A percentile compares a stretch with the other conserved stretches of the same genome.
phyloP scores from a whole-genome alignment of 2,113 vertebrate species.

The Pedionomus torquatus region DNA sequence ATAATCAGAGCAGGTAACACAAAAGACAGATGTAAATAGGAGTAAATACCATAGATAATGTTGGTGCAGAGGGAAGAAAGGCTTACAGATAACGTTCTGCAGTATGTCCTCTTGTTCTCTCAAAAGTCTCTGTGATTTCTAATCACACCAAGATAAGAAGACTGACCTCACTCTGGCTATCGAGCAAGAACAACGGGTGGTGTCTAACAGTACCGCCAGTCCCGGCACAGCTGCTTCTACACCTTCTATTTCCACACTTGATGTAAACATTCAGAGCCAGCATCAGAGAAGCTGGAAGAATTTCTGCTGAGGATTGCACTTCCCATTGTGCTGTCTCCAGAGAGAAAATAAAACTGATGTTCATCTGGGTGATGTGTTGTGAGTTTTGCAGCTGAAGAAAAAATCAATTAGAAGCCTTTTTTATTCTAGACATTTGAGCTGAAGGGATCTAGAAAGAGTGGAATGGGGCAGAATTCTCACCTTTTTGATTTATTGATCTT shows the following conservation, averaged over 20 bases:
- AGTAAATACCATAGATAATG: neutral
- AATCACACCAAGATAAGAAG: neutral
- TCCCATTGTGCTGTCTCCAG: neutral
- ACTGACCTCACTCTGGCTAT: neutral
- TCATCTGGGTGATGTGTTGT: neutral
- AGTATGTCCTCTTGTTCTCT: neutral
- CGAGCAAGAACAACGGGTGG: neutral
- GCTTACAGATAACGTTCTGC: neutral
- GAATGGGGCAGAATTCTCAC: neutral
- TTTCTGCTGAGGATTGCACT: neutral
- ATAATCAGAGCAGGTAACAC: neutral
- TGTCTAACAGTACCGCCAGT: rapidly evolving
- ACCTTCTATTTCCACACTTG: neutral
- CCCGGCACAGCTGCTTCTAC: neutral
- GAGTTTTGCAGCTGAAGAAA: constrained; percentile 13
- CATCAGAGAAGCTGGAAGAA: neutral
- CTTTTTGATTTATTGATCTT: constrained; percentile 21
- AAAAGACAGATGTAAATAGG: neutral
- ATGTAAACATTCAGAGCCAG: neutral
- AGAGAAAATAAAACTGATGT: constrained; percentile 24
- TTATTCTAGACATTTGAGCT: neutral
- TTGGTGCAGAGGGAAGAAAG: neutral
- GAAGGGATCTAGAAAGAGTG: neutral
- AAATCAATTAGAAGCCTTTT: constrained; percentile 2
- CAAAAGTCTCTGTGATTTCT: neutral